Conservation (phyloP, 2,113 vertebrate genomes). For the Xenopus tropicalis region DNA sequence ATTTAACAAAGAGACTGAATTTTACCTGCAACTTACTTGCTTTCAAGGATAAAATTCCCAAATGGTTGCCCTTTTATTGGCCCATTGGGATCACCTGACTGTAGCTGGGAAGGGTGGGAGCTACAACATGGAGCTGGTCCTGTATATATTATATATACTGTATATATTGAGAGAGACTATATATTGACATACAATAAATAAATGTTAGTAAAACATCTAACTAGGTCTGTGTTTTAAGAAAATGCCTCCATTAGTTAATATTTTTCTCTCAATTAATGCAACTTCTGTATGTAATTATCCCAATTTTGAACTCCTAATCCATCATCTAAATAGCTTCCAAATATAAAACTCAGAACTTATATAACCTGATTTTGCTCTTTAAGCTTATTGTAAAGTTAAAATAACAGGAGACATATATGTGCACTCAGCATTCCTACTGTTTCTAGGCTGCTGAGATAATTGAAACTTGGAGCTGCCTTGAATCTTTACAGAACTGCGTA, state of each 20-base stretch:
- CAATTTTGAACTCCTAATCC: neutral
- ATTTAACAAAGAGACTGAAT: too few species aligned
- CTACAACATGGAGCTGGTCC: too few species aligned
- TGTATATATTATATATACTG: too few species aligned
- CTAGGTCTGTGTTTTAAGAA: neutral
- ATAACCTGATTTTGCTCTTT: conserved; percentile 31
- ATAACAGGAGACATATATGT: conserved; percentile 40
- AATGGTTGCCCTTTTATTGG: too few species aligned
- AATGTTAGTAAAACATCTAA: too few species aligned
- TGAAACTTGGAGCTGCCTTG: conserved; percentile 25
- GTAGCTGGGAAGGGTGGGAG: too few species aligned
- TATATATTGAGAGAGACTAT: too few species aligned
- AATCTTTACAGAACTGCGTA: conserved; percentile 13
- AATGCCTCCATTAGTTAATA: neutral
- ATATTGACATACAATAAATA: too few species aligned
- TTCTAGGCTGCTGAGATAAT: conserved; percentile 34
- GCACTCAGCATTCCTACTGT: conserved; percentile 43
- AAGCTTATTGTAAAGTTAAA: conserved; percentile 30
- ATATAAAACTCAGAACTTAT: conserved; percentile 18
- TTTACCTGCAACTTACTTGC: too few species aligned
- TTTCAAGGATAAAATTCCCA: too few species aligned
- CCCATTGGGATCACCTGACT: too few species aligned
- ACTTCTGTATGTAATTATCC: neutral
- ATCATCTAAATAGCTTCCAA: conserved; percentile 18
- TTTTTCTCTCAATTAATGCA: neutral